Base-by-base conservation (phyloP, 2,113 vertebrate species). In the Sinocyclocheilus grahami region DNA sequence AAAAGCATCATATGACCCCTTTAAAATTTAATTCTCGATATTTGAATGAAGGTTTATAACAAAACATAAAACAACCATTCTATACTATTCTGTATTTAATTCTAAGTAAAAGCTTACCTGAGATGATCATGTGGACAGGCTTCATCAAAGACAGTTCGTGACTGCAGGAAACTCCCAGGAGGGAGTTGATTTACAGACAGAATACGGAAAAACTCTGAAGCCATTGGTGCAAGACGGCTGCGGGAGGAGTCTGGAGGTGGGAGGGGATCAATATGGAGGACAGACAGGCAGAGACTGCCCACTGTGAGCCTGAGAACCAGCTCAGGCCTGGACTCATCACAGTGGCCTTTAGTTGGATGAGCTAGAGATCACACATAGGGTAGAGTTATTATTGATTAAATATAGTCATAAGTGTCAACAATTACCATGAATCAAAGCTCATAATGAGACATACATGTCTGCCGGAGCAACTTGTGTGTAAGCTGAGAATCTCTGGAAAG, bases 81-180 rank as follows among this genome's bases (percentile, higher is more conserved):
- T 37, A 37, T 69, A 69, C 6, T 33, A 33, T 33, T 33, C n/a
- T 65, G 63, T 16, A 67, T 33, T 33, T 16, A 67, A 27, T 69
- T 69, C 16, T 3, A 51, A 76, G 24, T 78, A 4, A 53, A 58
- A 86, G 1, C 11, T 48, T 92, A 99, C 98, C 97, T 97, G 89
- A 99, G 97, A 90, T 99, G 98, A 90, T 99, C 98, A 62, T 99
- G 96, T 86, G 96, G 97, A 91, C 97, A 99, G 88, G 98, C 98
- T 88, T 97, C 94, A 86, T 97, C 96, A 93, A 99, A 98, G 76
- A 96, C 89, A 85, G 93, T 88, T 85, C 97, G 95, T 83, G 96
- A 96, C 90, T 95, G 94, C 86, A 95, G 92, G 90, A 98, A 97
- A 88, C 96, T 95, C 67, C 94, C 94, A 37, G 93, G 86, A 62